Conservation (phyloP, 64 coral and sea anemone species). For the Dendrophyllia cribrosa region DNA sequence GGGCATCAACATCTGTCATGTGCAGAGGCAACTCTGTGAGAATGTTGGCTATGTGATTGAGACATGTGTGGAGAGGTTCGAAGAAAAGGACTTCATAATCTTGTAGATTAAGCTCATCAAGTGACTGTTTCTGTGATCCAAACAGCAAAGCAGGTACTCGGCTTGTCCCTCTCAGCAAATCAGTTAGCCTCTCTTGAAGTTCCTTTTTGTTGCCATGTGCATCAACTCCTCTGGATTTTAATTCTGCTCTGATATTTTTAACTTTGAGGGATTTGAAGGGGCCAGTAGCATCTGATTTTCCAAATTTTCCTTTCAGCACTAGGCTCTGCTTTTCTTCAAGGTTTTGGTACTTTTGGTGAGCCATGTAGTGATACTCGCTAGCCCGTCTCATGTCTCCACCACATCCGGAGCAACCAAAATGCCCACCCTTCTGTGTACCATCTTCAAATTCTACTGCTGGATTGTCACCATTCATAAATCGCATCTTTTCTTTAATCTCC, state of each 20-base stretch:
- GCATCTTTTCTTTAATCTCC: slow-evolving; percentile 1
- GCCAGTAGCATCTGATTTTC: not conserved
- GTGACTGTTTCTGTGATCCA: not conserved
- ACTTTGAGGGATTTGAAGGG: slow-evolving; percentile 27
- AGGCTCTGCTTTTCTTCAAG: slow-evolving; percentile 40
- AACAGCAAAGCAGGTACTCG: slow-evolving; percentile 43
- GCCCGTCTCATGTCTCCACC: not conserved
- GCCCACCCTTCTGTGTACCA: slow-evolving; percentile 29
- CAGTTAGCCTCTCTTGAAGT: slow-evolving; percentile 12
- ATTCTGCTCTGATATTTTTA: not conserved
- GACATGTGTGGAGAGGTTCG: not conserved
- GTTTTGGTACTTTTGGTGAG: not conserved
- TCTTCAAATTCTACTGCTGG: slow-evolving; percentile 22
- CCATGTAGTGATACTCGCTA: not conserved
- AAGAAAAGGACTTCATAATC: slow-evolving; percentile 29
- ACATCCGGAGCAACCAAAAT: slow-evolving; percentile 21
- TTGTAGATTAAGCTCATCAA: slow-evolving; percentile 19
- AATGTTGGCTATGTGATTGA: slow-evolving; percentile 42
- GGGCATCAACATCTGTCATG: not conserved
- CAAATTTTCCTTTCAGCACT: not conserved
- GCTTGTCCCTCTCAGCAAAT: slow-evolving; percentile 11
- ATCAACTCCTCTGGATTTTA: slow-evolving; percentile 9
- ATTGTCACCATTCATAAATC: slow-evolving; percentile 40
- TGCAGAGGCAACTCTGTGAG: slow-evolving; percentile 8
- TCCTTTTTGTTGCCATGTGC: not conserved